A percentile compares a stretch with the other conserved stretches of the same genome.
Evolutionary conservation across 1,140 invertebrate species (phyloP).

Genomic region (Thaumatotibia leucotreta): DNA sequence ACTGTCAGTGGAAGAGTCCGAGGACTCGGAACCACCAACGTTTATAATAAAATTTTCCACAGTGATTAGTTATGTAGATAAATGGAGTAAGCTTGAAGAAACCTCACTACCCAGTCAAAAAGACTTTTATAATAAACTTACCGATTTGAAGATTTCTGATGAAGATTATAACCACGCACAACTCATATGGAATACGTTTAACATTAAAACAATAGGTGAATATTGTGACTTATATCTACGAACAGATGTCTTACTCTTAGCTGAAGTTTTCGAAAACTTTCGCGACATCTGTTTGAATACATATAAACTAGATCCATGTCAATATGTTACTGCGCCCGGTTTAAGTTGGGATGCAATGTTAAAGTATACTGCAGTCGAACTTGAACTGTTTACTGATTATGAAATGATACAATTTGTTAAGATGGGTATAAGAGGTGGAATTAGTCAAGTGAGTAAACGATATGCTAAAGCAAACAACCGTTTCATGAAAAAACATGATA

Average conservation of each 20-base stretch:
- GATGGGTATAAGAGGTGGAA: conserved; percentile 53
- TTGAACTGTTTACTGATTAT: conserved; percentile 60
- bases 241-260: conserved; percentile 59
- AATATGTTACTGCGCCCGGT: conserved; percentile 52
- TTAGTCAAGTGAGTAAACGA: conserved; percentile 43
- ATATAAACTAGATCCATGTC: conserved; percentile 50
- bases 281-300: conserved; percentile 35
- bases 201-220: conserved; percentile 16
- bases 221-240: conserved; percentile 37
- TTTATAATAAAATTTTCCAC: too few species aligned
- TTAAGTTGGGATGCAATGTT: conserved; percentile 56
- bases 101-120: background rate
- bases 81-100: conserved; percentile 15
- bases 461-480: conserved; percentile 56
- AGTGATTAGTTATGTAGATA: conserved; percentile 20
- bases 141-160: conserved; percentile 5
- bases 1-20: too few species aligned
- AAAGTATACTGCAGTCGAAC: conserved; percentile 38
- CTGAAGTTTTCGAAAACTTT: conserved; percentile 69
- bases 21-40: too few species aligned
- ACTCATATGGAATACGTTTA: conserved; percentile 23
- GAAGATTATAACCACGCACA: conserved; percentile 22
- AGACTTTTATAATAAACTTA: conserved; percentile 18
- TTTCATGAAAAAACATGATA: conserved; percentile 27
- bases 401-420: conserved; percentile 53